These are phyloP conservation scores for Ctenomys sociabilis DNA, from an alignment of 2,113 vertebrate genomes.

Conservation along the genomic window DNA sequence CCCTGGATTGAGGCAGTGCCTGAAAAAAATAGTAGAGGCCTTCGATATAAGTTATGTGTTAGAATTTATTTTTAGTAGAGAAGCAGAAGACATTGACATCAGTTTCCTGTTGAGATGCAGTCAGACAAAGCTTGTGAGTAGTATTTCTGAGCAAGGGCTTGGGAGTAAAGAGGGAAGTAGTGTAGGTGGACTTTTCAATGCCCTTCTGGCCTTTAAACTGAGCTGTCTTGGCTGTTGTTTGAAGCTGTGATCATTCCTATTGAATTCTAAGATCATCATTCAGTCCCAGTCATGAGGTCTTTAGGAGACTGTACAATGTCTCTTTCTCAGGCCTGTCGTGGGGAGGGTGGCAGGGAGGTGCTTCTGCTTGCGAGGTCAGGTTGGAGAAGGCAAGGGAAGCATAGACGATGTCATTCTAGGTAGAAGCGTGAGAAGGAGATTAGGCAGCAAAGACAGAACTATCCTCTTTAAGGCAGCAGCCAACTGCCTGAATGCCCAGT, in stretches of 20 bases:
- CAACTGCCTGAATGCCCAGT: background rate
- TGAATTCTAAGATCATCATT: background rate
- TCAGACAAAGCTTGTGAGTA: background rate
- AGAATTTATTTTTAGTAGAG: background rate
- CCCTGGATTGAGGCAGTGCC: background rate
- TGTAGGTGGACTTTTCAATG: background rate
- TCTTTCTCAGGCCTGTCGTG: background rate
- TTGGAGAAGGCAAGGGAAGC: constrained; percentile 54
- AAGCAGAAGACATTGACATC: background rate
- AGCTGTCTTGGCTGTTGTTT: background rate
- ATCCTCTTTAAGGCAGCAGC: background rate
- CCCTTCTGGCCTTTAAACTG: background rate
- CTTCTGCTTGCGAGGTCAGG: background rate
- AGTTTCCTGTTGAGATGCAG: background rate
- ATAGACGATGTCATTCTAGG: constrained; percentile 35
- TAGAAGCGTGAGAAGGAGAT: background rate
- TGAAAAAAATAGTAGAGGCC: background rate
- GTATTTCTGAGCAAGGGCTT: background rate
- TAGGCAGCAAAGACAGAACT: background rate
- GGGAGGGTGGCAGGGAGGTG: background rate
- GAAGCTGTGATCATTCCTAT: background rate
- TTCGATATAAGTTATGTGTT: background rate
- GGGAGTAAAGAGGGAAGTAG: background rate
- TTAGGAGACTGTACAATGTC: constrained; percentile 56
- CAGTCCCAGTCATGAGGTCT: background rate